A percentile compares a stretch with the other conserved stretches of the same genome.
phyloP scores from a whole-genome alignment of 2,888 invertebrate genomes.

The Myopa tessellatipennis region DNA sequence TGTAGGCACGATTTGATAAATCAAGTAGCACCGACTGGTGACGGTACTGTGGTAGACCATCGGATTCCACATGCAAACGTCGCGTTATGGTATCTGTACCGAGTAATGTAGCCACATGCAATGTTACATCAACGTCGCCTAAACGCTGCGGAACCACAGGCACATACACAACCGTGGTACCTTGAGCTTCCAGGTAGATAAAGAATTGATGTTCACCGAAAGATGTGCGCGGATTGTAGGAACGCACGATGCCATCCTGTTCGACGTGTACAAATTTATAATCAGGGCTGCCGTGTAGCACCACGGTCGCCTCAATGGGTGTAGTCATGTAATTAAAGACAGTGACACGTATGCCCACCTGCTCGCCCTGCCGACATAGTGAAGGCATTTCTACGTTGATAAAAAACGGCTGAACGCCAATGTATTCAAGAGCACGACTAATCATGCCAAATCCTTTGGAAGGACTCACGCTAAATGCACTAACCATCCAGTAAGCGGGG shows the following conservation, averaged over 20 bases:
- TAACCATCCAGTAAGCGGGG: conserved; percentile 93
- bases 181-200: conserved; percentile 83
- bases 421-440: conserved; percentile 83
- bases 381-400: conserved; percentile 94
- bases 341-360: conserved; percentile 90
- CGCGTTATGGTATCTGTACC: conserved; percentile 78
- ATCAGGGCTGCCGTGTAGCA: conserved; percentile 84
- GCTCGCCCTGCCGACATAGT: conserved; percentile 88
- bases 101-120: conserved; percentile 81
- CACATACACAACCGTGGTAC: conserved; percentile 85
- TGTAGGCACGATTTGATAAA: conserved; percentile 90
- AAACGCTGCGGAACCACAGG: conserved; percentile 88
- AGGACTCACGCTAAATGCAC: conserved; percentile 91
- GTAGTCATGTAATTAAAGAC: conserved; percentile 94
- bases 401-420: conserved; percentile 92
- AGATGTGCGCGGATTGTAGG: conserved; percentile 91
- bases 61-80: conserved; percentile 80
- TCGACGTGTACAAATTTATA: conserved; percentile 94
- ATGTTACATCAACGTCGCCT: conserved; percentile 79
- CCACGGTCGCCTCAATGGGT: conserved; percentile 86
- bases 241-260: conserved; percentile 84
- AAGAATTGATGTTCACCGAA: conserved; percentile 96
- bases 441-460: conserved; percentile 89
- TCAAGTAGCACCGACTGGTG: conserved; percentile 94
- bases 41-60: conserved; percentile 90